Evolutionary conservation across 2,797 vertebrate genomes (phyloP).

Genomic region (Pangasius mekongensis): DNA sequence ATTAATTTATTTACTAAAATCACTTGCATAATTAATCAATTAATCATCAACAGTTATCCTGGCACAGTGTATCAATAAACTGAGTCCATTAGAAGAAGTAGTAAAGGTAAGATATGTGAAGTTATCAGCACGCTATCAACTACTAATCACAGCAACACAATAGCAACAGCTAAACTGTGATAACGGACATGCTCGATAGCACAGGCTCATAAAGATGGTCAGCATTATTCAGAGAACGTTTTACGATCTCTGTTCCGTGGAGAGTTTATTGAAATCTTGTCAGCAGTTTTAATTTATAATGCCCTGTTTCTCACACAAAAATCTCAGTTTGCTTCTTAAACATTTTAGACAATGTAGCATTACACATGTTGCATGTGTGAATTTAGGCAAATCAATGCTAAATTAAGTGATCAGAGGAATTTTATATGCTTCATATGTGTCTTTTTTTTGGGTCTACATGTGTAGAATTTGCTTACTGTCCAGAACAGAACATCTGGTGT

Average conservation of each 20-base stretch:
- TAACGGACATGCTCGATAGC: not conserved
- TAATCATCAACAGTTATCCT: not conserved
- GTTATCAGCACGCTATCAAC: conserved; percentile 2
- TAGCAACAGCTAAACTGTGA: not conserved
- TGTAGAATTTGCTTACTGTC: not conserved
- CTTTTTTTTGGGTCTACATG: not conserved
- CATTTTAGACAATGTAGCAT: not conserved
- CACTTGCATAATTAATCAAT: not conserved
- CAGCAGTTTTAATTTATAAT: conserved; percentile 29
- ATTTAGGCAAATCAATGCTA: not conserved
- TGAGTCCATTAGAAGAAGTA: not conserved
- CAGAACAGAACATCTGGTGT: not conserved
- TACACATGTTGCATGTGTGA: not conserved
- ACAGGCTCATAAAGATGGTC: not conserved
- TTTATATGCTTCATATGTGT: not conserved
- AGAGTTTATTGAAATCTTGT: conserved; percentile 33
- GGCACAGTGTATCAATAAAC: not conserved
- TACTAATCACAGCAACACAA: not conserved
- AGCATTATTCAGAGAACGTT: conserved; percentile 28
- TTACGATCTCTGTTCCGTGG: not conserved
- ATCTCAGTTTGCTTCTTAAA: not conserved
- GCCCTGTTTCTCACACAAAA: not conserved
- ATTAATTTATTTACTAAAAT: not conserved
- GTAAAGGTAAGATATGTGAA: not conserved
- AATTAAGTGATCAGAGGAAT: not conserved